A percentile compares a stretch with the other conserved stretches of the same genome.
phyloP scores from a whole-genome alignment of 2,113 vertebrate genomes.

The Petrocephalus microphthalmus region DNA sequence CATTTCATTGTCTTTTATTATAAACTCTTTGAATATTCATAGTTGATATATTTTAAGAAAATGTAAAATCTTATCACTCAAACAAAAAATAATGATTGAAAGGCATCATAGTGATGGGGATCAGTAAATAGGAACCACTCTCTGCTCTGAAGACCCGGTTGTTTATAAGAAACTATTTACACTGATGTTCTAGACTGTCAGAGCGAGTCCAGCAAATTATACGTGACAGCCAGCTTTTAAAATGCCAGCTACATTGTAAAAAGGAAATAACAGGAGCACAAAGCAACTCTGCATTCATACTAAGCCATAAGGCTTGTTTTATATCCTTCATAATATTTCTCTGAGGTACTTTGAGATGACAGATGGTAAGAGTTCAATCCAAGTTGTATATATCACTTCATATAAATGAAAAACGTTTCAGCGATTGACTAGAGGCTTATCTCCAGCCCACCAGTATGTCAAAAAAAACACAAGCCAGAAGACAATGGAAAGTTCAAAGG shows the following conservation, averaged over 20 bases:
- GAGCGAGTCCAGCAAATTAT: background rate
- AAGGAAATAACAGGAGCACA: background rate
- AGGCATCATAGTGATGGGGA: background rate
- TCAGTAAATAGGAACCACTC: background rate
- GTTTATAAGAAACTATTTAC: background rate
- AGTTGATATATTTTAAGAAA: background rate
- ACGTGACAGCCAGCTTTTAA: background rate
- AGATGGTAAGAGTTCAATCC: background rate
- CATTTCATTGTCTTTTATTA: slow-evolving; percentile 11
- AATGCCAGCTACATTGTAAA: background rate
- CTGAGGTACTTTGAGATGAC: background rate
- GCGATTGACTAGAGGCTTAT: background rate
- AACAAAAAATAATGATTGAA: background rate
- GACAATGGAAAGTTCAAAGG: background rate
- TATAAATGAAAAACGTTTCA: slow-evolving; percentile 4
- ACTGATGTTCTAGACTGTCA: background rate
- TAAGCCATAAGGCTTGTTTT: background rate
- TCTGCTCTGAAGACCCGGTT: background rate
- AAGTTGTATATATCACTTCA: background rate
- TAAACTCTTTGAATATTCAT: background rate
- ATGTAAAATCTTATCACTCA: background rate
- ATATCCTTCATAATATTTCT: background rate
- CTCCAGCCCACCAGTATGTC: background rate
- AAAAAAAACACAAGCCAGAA: background rate
- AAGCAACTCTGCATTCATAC: background rate